Evolutionary conservation across 1,140 invertebrate genomes (phyloP), one percentile per base, ranked within the genome.

Genomic region (Metaphire vulgaris): DNA sequence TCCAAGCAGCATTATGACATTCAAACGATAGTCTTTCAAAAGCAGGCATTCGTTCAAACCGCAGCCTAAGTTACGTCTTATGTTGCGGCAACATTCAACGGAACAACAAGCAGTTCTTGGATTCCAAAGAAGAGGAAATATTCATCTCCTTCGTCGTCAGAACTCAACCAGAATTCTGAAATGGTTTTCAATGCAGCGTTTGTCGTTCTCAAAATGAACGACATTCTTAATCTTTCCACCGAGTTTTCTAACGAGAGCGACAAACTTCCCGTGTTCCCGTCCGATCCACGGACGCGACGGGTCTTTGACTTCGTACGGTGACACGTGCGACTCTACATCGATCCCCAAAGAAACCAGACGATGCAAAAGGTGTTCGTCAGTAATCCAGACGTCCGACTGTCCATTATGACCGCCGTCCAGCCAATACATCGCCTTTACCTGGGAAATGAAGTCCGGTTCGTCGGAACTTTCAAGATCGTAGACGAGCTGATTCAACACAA

Each of bases 401-500:
- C 93, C 93, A 64, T 89, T 90, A 86, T 95, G 93, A 0, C 93
- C 93, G 30, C 92, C 92, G 87, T 95, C 93, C 77, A 95, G 83
- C 92, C 93, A 95, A 85, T 91, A 93, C 89, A 95, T 92, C 76
- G 89, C 88, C 76, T 88, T 74, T 15, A 88, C 79, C 28, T 75
- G 79, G 0, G 77, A 71, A 1, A 83, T 26, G 76, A 87, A 83
- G 32, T 56, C n/a, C 12, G 81, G 71, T 6, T 79, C 69, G 1
- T 80, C 68, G 6, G 70, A 70, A 16, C 69, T 6, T 34, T 92
- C 89, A 84, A 94, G 91, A 84, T 95, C 93, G 82, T 93, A 91
- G 34, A 95, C 88, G 79, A 95, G 88, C 87, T 95, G 93, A 88
- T 95, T 96, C 74, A 96, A 88, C 74, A 95, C 93, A 67, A 94